These are phyloP conservation scores for Eueremaeus valkanovi DNA, from an alignment of 2,888 invertebrate species.

Conservation along the genomic window DNA sequence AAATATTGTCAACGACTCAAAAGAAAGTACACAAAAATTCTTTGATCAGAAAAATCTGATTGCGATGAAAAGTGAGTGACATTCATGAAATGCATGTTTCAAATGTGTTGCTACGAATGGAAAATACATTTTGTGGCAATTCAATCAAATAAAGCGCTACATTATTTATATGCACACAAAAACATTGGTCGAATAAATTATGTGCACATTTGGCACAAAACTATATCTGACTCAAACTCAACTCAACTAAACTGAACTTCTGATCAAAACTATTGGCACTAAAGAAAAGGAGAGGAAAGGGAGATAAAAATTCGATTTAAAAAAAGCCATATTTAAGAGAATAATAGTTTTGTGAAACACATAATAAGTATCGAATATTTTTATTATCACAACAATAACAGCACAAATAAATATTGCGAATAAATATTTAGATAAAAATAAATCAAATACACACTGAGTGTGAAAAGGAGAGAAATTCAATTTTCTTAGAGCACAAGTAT, in stretches of 20 bases:
- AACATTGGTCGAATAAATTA: slow-evolving; percentile 26
- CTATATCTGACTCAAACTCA: background rate
- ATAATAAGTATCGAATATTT: too few species aligned
- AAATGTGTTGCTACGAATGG: background rate
- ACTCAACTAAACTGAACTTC: too few species aligned
- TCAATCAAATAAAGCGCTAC: background rate
- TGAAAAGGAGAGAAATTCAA: background rate
- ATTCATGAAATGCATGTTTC: background rate
- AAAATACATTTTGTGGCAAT: background rate
- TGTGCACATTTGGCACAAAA: slow-evolving; percentile 13
- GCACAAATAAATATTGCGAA: too few species aligned
- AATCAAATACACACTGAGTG: background rate
- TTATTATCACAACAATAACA: too few species aligned
- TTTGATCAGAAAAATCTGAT: too few species aligned
- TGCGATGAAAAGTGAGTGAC: background rate
- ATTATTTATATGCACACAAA: slow-evolving; percentile 18
- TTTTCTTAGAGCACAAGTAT: background rate
- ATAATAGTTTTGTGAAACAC: slow-evolving; percentile 5
- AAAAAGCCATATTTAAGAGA: background rate
- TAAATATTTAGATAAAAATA: background rate
- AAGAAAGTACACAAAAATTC: too few species aligned
- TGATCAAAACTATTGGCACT: slow-evolving; percentile 5
- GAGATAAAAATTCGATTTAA: background rate
- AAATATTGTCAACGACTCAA: too few species aligned
- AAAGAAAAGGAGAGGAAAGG: background rate